Percentiles rank a stretch among this genome's conserved stretches.
Evolutionary conservation across 2,797 vertebrate species (phyloP).

Genomic region (Gymnothorax reevesii): DNA sequence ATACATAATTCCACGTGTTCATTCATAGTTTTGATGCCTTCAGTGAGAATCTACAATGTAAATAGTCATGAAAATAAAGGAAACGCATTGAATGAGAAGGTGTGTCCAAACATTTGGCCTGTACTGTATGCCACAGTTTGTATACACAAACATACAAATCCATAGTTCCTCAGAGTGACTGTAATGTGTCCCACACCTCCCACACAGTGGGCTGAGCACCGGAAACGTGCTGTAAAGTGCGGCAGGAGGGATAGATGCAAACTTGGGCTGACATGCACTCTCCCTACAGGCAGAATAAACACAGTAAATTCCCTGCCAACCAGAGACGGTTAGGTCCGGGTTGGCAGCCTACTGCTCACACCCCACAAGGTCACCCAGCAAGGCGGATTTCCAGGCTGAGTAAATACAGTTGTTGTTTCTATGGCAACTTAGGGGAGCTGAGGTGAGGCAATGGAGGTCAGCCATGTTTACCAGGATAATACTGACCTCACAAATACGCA

Average conservation of each 20-base stretch:
- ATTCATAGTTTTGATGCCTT: no score
- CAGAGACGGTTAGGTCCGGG: neutral
- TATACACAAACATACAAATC: neutral
- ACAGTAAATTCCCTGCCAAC: neutral
- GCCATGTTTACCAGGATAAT: neutral
- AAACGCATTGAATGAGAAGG: no score
- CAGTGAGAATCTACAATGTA: no score
- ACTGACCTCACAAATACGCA: neutral
- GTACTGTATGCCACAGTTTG: neutral
- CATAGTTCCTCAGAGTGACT: neutral
- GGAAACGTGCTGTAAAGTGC: neutral
- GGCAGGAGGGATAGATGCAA: neutral
- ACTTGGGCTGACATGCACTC: neutral
- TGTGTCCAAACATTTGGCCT: no score
- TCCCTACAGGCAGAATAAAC: neutral
- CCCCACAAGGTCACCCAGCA: neutral
- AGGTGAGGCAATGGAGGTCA: neutral
- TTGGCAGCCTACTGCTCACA: neutral
- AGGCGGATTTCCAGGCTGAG: neutral
- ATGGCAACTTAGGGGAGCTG: neutral
- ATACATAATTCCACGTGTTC: no score
- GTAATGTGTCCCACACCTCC: neutral
- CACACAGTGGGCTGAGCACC: neutral
- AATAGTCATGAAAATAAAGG: no score
- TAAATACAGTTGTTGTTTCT: conserved; percentile 2